Evolutionary conservation across 92 coral and sea anemone genomes (phyloP), one percentile per base, ranked within the genome.

Genomic region (Ricordea florida): DNA sequence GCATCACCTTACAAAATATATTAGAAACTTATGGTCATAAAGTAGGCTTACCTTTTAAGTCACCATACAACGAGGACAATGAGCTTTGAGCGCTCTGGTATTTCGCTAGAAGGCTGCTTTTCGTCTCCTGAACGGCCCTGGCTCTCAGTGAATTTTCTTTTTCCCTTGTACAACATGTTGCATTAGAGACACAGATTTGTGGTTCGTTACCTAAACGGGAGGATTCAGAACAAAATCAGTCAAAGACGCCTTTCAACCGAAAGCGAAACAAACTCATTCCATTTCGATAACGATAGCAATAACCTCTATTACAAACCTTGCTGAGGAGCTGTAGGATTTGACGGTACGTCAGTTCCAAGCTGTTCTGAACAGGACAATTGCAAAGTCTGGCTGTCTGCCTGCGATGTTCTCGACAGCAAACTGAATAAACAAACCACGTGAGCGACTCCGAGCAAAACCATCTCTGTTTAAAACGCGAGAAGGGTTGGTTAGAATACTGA

Each of bases 171-270:
- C 97, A 91, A 69, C 97, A 91, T 2, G 97, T 79, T 47, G 64
- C 69, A 8, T 70, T 23, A 38, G 85, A 79, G 22, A 71, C 57
- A 33, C 97, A 91, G 42, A 66, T 72, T 57, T 63, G 84, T 44
- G 97, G 97, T 73, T 82, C 97, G 37, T 62, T 66, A 10, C 97
- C 97, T 91, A 57, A n/a, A n/a, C n/a, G n/a, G n/a, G n/a, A n/a
- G n/a, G n/a, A n/a, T 51, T 59, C 33, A 46, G 43, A 23, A 57
- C 36, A 66, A 65, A 44, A 41, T 57, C 48, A 58, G 15, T 13
- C 28, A 42, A 16, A 17, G 45, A n/a, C 21, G n/a, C n/a, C n/a
- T n/a, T n/a, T n/a, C n/a, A n/a, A n/a, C n/a, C n/a, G n/a, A 66
- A 30, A 10, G 6, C 59, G 22, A 33, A 3, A 36, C 49, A 37